These are phyloP conservation scores for Magallana ariakensis DNA, from an alignment of 1,140 invertebrate species.

Conservation along the genomic window DNA sequence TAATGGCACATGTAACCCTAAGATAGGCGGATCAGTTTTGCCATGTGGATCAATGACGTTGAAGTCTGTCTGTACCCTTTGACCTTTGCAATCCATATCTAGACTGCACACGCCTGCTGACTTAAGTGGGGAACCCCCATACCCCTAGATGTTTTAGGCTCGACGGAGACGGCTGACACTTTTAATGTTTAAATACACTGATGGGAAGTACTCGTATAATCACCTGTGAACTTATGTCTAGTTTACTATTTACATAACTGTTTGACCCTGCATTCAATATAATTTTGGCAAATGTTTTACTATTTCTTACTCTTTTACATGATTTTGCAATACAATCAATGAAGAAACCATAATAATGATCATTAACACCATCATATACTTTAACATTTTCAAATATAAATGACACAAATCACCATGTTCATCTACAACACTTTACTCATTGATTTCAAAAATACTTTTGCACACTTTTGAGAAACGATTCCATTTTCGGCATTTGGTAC, in stretches of 20 bases:
- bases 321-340: too few species aligned
- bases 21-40: slow-evolving; percentile 44
- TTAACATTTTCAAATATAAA: too few species aligned
- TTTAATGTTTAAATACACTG: slow-evolving; percentile 24
- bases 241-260: slow-evolving; percentile 43
- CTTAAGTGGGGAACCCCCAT: slow-evolving; percentile 38
- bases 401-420: slow-evolving; percentile 27
- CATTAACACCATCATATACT: too few species aligned
- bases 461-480: slow-evolving; percentile 50
- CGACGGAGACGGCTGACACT: not conserved
- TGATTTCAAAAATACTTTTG: not conserved
- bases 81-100: slow-evolving; percentile 1
- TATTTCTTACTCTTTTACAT: not conserved
- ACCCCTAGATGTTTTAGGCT: slow-evolving; percentile 30
- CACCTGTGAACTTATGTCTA: slow-evolving; percentile 57
- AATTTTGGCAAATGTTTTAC: slow-evolving; percentile 31
- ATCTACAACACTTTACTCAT: not conserved
- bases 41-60: slow-evolving; percentile 47
- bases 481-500: slow-evolving; percentile 42
- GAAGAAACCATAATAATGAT: too few species aligned
- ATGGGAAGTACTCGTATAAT: slow-evolving; percentile 55
- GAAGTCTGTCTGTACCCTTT: not conserved
- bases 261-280: not conserved
- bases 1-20: slow-evolving; percentile 42
- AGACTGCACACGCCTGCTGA: slow-evolving; percentile 42